Evolutionary conservation across 2,113 vertebrate species (phyloP).

Genomic region (Peromyscus californicus): DNA sequence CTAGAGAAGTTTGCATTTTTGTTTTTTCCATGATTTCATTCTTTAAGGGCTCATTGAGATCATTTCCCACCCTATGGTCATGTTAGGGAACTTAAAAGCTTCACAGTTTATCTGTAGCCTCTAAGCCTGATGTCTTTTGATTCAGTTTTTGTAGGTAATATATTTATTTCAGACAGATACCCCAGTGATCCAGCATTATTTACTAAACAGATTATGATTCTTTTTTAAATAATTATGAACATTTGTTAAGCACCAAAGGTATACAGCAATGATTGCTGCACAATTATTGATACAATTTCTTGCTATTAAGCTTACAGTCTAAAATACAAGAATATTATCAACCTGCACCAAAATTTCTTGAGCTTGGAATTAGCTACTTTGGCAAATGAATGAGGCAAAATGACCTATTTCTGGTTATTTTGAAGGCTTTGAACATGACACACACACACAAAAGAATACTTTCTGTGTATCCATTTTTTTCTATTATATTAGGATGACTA

Average conservation of each 20-base stretch:
- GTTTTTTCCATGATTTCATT: neutral
- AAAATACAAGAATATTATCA: conserved; percentile 54
- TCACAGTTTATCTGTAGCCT: neutral
- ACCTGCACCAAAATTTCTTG: conserved; percentile 3
- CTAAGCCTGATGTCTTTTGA: neutral
- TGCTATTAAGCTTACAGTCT: conserved; percentile 72
- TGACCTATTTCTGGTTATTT: conserved; percentile 52
- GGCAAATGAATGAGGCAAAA: conserved; percentile 61
- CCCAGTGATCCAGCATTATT: neutral
- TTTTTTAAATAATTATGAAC: conserved; percentile 43
- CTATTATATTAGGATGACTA: conserved; percentile 33
- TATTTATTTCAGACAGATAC: neutral
- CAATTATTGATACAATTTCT: conserved; percentile 52
- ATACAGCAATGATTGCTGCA: conserved; percentile 58
- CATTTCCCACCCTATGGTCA: neutral
- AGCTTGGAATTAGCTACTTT: conserved; percentile 62
- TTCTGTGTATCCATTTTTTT: neutral
- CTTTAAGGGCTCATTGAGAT: neutral
- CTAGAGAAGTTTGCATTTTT: too few species aligned
- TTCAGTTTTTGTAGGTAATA: neutral
- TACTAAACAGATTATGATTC: neutral
- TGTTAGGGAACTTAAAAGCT: neutral
- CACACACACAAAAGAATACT: conserved; percentile 30
- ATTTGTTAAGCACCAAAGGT: conserved; percentile 80
- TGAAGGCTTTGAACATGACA: conserved; percentile 32